Evolutionary conservation across 2,113 vertebrate genomes (phyloP).

Genomic region (Tinamus guttatus): DNA sequence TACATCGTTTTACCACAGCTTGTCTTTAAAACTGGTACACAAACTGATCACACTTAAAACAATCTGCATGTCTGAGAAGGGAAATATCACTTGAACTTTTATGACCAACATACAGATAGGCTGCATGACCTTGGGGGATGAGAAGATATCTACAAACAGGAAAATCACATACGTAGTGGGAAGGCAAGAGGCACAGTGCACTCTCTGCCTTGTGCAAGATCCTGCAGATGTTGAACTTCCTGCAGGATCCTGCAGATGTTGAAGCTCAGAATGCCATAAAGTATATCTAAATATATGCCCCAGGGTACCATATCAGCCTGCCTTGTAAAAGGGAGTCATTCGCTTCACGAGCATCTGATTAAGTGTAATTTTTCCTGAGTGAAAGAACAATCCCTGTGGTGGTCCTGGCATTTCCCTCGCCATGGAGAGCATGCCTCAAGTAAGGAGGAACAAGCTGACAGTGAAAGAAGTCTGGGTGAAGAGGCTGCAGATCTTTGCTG

Average conservation of each 20-base stretch:
- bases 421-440: not conserved
- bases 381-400: not conserved
- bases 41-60: not conserved
- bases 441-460: not conserved
- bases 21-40: not conserved
- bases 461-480: not conserved
- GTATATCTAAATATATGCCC: not conserved
- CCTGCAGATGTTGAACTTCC: not conserved
- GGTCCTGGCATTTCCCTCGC: not conserved
- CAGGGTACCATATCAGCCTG: not conserved
- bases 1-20: not conserved
- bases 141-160: not conserved
- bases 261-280: not conserved
- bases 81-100: not conserved
- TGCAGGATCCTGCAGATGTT: not conserved
- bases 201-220: not conserved
- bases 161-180: not conserved
- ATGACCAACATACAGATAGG: not conserved
- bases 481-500: not conserved
- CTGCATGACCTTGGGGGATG: not conserved
- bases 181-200: not conserved
- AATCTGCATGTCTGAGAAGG: not conserved
- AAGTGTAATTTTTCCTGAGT: not conserved
- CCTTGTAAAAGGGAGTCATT: not conserved
- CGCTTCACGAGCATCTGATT: not conserved